Conservation (phyloP, 2,888 invertebrate genomes). For the Caenorhabditis uteleia region DNA sequence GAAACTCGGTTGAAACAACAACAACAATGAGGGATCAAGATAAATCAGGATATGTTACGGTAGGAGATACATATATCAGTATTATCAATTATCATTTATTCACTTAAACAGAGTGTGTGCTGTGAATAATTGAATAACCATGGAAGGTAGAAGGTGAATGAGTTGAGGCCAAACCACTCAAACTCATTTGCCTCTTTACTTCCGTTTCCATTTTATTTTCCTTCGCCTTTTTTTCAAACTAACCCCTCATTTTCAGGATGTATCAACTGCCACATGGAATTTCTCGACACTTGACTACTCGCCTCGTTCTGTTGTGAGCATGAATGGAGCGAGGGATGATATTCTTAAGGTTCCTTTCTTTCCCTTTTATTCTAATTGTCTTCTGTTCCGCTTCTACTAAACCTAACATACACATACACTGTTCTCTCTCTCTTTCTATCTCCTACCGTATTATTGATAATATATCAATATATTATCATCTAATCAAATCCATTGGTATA, state of each 20-base stretch:
- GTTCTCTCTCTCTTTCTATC: background rate
- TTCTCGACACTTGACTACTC: slow-evolving; percentile 65
- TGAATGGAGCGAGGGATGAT: slow-evolving; percentile 65
- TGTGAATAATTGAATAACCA: background rate
- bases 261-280: slow-evolving; percentile 67
- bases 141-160: background rate
- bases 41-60: slow-evolving; percentile 65
- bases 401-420: background rate
- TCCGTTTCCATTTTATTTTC: slow-evolving; percentile 1
- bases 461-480: no score
- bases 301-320: slow-evolving; percentile 66
- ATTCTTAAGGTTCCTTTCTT: slow-evolving; percentile 58
- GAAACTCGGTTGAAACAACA: slow-evolving; percentile 56
- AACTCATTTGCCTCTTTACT: no score
- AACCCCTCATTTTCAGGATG: slow-evolving; percentile 53
- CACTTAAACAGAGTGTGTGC: background rate
- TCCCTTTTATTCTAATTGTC: slow-evolving; percentile 4
- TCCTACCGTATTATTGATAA: background rate
- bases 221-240: background rate
- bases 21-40: slow-evolving; percentile 51
- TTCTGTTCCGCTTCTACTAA: background rate
- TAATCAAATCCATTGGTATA: background rate
- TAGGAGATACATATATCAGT: slow-evolving; percentile 27
- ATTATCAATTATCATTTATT: background rate
- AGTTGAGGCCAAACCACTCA: background rate